These are phyloP conservation scores for Parnassius glacialis DNA, from an alignment of 2,888 invertebrate genomes.

Conservation along the genomic window DNA sequence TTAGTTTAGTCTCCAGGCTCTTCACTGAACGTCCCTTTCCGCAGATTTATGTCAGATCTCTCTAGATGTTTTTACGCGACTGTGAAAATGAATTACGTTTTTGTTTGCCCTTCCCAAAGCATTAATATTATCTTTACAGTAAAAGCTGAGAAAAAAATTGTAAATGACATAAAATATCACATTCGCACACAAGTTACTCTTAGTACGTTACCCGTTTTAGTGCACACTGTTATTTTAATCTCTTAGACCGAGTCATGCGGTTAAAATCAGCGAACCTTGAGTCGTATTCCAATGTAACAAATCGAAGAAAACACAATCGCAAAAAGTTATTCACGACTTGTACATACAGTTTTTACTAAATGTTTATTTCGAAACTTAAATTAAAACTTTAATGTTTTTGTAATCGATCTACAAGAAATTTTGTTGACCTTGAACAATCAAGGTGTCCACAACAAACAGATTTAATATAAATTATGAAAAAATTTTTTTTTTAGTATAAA, in stretches of 20 bases:
- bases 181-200: conserved; percentile 49
- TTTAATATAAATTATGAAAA: too few species aligned
- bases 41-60: conserved; percentile 62
- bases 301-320: conserved; percentile 49
- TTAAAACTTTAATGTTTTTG: conserved; percentile 33
- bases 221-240: conserved; percentile 36
- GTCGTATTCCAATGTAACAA: conserved; percentile 48
- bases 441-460: too few species aligned
- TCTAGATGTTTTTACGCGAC: conserved; percentile 56
- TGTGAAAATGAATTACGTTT: conserved; percentile 55
- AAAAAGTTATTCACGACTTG: conserved; percentile 35
- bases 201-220: conserved; percentile 26
- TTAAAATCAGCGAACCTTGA: conserved; percentile 57
- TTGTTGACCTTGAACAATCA: conserved; percentile 11
- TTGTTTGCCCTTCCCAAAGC: conserved; percentile 30
- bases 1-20: conserved; percentile 67
- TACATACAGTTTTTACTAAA: conserved; percentile 16
- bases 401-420: conserved; percentile 28
- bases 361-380: conserved; percentile 33
- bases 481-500: too few species aligned
- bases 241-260: conserved; percentile 56
- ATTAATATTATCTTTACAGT: conserved; percentile 20
- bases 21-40: conserved; percentile 55
- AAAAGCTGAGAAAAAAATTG: conserved; percentile 21
- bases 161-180: conserved; percentile 38